phyloP scores from a whole-genome alignment of 2,113 vertebrate genomes.

The Ascaphus truei region DNA sequence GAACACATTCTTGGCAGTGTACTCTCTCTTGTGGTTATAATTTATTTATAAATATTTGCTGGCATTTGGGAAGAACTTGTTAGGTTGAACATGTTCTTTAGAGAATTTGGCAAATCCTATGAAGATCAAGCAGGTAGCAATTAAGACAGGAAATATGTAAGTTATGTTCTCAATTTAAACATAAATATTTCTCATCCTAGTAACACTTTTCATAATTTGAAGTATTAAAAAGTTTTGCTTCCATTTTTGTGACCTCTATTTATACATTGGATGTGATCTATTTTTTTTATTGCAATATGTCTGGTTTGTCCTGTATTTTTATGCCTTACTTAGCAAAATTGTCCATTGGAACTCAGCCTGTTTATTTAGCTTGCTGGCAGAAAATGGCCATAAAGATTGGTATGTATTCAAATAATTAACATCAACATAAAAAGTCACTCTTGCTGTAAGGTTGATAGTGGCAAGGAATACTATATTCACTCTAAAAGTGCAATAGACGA shows the following conservation, averaged over 20 bases:
- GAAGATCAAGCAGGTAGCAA: neutral
- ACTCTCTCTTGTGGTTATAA: too few relatives aligned
- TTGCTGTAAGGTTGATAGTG: slow-evolving; percentile 1
- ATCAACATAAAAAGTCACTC: slow-evolving; percentile 28
- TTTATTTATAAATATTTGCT: too few relatives aligned
- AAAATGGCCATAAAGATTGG: slow-evolving; percentile 6
- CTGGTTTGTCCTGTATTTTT: slow-evolving; percentile 25
- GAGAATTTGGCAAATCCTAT: neutral
- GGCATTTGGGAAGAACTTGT: too few relatives aligned
- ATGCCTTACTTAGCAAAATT: neutral
- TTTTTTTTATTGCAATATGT: slow-evolving; percentile 18
- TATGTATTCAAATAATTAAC: slow-evolving; percentile 33
- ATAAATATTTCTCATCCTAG: neutral
- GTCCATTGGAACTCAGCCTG: neutral
- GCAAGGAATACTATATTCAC: slow-evolving; percentile 30
- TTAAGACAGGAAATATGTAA: slow-evolving; percentile 17
- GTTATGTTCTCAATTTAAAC: neutral
- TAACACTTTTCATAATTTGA: neutral
- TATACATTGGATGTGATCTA: neutral
- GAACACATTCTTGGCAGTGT: too few relatives aligned
- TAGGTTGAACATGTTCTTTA: slow-evolving; percentile 11
- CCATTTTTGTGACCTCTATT: slow-evolving; percentile 11
- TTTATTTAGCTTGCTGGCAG: slow-evolving; percentile 15
- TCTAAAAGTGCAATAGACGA: neutral
- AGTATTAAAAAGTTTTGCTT: slow-evolving; percentile 3